phyloP scores from a whole-genome alignment of 2,888 invertebrate species.

The Lingula anatina region DNA sequence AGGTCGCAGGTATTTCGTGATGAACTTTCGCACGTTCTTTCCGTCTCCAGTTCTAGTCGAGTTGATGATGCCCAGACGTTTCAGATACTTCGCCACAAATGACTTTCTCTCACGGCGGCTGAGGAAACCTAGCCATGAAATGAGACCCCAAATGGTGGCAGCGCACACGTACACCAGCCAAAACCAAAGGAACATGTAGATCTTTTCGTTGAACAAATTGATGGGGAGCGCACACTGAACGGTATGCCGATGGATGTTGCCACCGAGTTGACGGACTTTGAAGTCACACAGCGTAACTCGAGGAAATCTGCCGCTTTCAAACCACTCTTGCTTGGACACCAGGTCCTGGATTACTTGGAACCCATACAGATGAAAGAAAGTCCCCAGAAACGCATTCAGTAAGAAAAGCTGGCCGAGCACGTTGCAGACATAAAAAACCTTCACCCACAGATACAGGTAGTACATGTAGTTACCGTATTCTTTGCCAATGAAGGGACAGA shows the following conservation, averaged over 20 bases:
- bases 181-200: conserved; percentile 56
- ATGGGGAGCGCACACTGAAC: conserved; percentile 51
- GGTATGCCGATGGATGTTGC: conserved; percentile 53
- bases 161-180: conserved; percentile 55
- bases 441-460: conserved; percentile 36
- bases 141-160: no score
- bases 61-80: no score
- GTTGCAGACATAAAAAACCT: conserved; percentile 38
- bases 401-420: conserved; percentile 44
- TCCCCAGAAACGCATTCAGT: conserved; percentile 40
- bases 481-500: conserved; percentile 34
- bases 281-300: not conserved
- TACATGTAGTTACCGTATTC: conserved; percentile 38
- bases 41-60: no score
- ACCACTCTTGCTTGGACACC: not conserved
- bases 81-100: no score
- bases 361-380: conserved; percentile 35
- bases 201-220: conserved; percentile 24
- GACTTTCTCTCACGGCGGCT: no score
- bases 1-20: no score
- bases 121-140: no score
- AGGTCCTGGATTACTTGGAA: conserved; percentile 16
- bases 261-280: not conserved
- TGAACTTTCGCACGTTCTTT: no score
- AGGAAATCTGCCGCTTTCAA: not conserved